Percentiles rank a stretch among this genome's conserved stretches.
These are phyloP conservation scores for Ornithoptera alexandrae DNA, from an alignment of 2,888 invertebrate species.

Conservation along the genomic window DNA sequence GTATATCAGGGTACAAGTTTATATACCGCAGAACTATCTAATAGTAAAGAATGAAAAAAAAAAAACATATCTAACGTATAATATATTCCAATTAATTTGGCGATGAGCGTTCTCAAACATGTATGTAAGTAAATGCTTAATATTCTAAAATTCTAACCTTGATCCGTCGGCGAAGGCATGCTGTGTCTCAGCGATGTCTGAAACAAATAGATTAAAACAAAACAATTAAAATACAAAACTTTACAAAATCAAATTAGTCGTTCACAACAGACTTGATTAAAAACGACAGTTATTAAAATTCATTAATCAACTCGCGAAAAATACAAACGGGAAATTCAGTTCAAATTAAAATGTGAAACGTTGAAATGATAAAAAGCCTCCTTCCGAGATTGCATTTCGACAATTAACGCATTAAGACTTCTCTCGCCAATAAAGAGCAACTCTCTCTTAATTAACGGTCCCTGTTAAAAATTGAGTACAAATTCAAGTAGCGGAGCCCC, in stretches of 20 bases:
- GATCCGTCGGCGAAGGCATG: constrained; percentile 67
- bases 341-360: constrained; percentile 72
- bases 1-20: too few relatives aligned
- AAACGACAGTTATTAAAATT: constrained; percentile 49
- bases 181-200: constrained; percentile 72
- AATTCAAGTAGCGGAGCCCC: constrained; percentile 75
- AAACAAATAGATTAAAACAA: constrained; percentile 53
- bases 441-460: constrained; percentile 75
- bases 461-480: constrained; percentile 80
- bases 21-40: too few relatives aligned
- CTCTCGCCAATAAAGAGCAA: constrained; percentile 75
- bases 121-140: too few relatives aligned
- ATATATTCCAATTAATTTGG: too few relatives aligned
- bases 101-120: neutral
- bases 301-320: constrained; percentile 53
- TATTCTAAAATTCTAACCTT: constrained; percentile 54
- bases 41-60: too few relatives aligned
- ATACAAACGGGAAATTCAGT: constrained; percentile 41
- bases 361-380: constrained; percentile 72
- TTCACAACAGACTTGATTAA: constrained; percentile 32
- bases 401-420: constrained; percentile 79
- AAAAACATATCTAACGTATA: too few relatives aligned
- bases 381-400: constrained; percentile 77
- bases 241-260: constrained; percentile 26
- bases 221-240: constrained; percentile 23